Evolutionary conservation across 2,113 vertebrate genomes (phyloP), one percentile per base, ranked within the genome.

Genomic region (Pseudorasbora parva): DNA sequence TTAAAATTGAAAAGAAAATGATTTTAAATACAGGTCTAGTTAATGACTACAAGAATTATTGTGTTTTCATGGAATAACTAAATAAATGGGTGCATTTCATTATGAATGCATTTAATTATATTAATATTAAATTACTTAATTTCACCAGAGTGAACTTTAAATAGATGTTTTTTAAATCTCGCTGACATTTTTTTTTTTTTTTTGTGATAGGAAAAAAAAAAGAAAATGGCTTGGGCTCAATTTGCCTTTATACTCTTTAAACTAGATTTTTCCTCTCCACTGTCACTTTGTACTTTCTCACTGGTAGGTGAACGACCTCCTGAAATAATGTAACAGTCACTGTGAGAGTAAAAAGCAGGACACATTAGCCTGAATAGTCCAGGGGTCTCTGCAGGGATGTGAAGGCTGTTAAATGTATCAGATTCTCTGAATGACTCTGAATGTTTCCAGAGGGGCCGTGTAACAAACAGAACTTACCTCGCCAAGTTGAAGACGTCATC

Each of bases 401-500:
- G 37, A 71, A 71, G 41, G 68, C n/a, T 8, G 7, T 47, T 74
- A 51, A 51, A 74, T 74, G 15, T 15, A 51, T 74, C 72, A 9
- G 5, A n/a, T 25, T 74, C 66, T 41, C 72, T 74, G 25, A 51
- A 30, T 51, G 72, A 49, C 25, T 51, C 12, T 17, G 12, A 8
- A 19, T 41, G 73, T 30, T 54, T 76, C 27, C 14, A n/a, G 74
- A 54, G 74, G 69, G 41, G 43, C 11, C 19, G 17, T 80, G 47
- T 56, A 49, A 30, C 71, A 72, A 49, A 84, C 54, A 15, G 27
- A 93, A 77, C 94, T 93, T 88, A 99, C 98, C 97, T 98, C 92
- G 98, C 97, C 84, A 99, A 91, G 92, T 97, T 99, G 93, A 99
- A 99, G 86, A 96, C 95, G 83, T 99, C 98, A 49, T 99, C 97